Conservation (phyloP, 1,140 invertebrate species). For the Aporrectodea caliginosa region DNA sequence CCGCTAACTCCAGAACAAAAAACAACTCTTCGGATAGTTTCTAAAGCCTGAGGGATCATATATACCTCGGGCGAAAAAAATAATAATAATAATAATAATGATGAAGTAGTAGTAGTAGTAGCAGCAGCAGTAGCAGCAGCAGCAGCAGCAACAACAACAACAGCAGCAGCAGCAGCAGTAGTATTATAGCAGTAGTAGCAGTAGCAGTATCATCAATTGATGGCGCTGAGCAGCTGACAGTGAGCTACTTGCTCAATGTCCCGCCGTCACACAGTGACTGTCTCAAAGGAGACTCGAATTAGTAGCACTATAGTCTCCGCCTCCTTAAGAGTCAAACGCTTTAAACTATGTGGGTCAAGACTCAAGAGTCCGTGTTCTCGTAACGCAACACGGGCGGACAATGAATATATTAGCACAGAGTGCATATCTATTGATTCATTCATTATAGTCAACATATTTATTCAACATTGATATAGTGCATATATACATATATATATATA, state of each 20-base stretch:
- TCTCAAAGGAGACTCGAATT: not conserved
- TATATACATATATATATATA: too few relatives aligned
- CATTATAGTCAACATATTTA: too few relatives aligned
- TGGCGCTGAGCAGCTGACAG: not conserved
- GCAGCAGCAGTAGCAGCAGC: not conserved
- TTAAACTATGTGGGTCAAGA: not conserved
- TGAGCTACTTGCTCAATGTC: not conserved
- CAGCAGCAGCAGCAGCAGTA: not conserved
- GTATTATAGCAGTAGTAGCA: not conserved
- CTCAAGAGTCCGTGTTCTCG: too few relatives aligned
- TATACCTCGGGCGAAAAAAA: too few relatives aligned
- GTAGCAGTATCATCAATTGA: not conserved
- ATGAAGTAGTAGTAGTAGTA: constrained; percentile 3
- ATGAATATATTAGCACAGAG: too few relatives aligned
- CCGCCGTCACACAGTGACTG: not conserved
- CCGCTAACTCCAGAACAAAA: too few relatives aligned
- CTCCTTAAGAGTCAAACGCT: not conserved
- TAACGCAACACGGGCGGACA: too few relatives aligned
- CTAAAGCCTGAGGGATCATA: too few relatives aligned
- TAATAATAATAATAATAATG: too few relatives aligned
- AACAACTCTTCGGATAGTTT: too few relatives aligned
- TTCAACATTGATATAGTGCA: too few relatives aligned
- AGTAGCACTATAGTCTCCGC: not conserved
- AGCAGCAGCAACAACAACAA: not conserved
- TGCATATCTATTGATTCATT: too few relatives aligned